Base-by-base conservation (phyloP, 1,140 invertebrate genomes). In the Stegodyphus dumicola region DNA sequence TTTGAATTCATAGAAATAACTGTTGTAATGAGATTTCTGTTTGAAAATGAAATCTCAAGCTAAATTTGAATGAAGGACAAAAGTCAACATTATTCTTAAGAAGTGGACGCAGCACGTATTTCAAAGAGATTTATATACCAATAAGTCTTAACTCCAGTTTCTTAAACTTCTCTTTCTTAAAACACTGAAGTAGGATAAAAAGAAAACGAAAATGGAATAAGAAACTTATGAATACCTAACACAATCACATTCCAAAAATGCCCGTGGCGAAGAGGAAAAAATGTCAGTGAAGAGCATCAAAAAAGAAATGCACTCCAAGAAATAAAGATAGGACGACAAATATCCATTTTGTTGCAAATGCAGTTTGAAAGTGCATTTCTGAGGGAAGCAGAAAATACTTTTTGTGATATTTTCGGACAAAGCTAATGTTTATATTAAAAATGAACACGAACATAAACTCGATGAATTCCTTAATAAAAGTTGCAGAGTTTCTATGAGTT, bases 211-310 rank as follows among this genome's bases (percentile, higher is more conserved):
- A 79, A 79, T 79, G 49, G 79, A 81, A 74, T 73, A 74, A 73
- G 51, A 81, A 33, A 73, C 79, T 81, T 81, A 81, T 81, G 79
- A 81, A 81, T 81, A 81, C 54, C 51, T 73, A 81, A 81, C 79
- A 73, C 54, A 81, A 81, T 81, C 69, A 73, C 52, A 70, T 60
- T 65, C 53, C 70, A 73, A 51, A 51, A 81, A 56, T 49, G 70
- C 54, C 69, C 13, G 18, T 73, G 54, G 79, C 69, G 33, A 51
- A 81, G 66, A 81, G 53, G 33, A 73, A 33, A 33, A 33, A 33
- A 33, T 33, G 33, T 60, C 33, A 13, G 3, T 48, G 51, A 56
- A 70, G 15, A 53, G 48, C 18, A 60, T 33, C 7, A 49, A 17
- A 56, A 56, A 51, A 79, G 15, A 79, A 51, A 79, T 49, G 17